These are phyloP conservation scores for Orius insidiosus DNA, from an alignment of 1,140 invertebrate species.

Conservation along the genomic window DNA sequence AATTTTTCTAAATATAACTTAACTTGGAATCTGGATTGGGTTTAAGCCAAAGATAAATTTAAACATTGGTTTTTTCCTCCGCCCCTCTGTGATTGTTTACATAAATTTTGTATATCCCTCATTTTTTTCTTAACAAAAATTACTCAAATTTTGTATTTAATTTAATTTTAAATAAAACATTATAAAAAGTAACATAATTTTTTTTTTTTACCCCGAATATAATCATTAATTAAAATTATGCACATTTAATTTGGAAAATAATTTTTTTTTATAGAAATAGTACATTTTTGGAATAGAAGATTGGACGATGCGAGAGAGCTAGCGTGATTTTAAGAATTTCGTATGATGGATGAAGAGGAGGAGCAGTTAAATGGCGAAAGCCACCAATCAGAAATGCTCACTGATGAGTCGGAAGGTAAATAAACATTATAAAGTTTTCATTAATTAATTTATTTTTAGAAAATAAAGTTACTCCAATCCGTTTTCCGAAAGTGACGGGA, in stretches of 20 bases:
- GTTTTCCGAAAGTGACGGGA: conserved; percentile 39
- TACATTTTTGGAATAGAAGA: too few species aligned
- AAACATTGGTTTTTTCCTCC: conserved; percentile 1
- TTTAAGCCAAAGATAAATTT: conserved; percentile 4
- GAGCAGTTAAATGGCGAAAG: background rate
- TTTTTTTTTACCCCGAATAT: background rate
- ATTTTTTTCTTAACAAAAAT: background rate
- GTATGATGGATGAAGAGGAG: background rate
- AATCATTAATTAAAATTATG: too few species aligned
- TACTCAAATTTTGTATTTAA: background rate
- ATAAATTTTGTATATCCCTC: background rate
- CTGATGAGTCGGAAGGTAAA: background rate
- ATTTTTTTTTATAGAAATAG: too few species aligned
- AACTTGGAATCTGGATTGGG: background rate
- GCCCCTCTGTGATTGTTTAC: background rate
- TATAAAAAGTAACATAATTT: background rate
- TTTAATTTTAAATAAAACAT: too few species aligned
- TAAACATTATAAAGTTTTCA: background rate
- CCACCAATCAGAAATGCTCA: background rate
- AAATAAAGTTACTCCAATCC: conserved; percentile 24
- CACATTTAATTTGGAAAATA: too few species aligned
- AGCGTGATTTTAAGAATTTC: background rate
- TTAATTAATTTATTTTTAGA: conserved; percentile 8
- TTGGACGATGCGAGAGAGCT: background rate
- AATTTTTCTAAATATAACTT: background rate